Conservation (phyloP, 2,113 vertebrate genomes). For the Anguilla rostrata region DNA sequence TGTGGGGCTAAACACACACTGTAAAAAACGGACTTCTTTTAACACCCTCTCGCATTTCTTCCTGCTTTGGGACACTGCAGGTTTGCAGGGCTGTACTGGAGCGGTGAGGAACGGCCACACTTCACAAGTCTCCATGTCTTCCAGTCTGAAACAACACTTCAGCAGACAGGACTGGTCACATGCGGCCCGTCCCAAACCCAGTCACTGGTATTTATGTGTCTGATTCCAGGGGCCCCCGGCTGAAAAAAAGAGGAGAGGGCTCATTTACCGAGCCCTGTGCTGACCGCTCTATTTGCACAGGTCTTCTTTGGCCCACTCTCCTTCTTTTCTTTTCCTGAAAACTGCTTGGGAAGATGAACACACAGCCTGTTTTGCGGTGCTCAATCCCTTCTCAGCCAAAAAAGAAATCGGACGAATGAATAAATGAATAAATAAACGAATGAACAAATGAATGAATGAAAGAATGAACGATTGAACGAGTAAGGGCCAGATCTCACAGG, state of each 20-base stretch:
- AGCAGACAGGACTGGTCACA: too few species aligned
- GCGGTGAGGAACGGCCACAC: too few species aligned
- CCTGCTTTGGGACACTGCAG: not conserved
- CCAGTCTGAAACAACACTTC: too few species aligned
- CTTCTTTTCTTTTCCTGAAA: constrained; percentile 34
- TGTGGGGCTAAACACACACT: not conserved
- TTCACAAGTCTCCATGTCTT: too few species aligned
- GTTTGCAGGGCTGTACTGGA: not conserved
- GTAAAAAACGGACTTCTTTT: not conserved
- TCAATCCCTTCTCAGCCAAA: constrained; percentile 53
- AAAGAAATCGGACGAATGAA: too few species aligned
- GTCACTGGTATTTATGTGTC: not conserved
- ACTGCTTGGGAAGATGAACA: constrained; percentile 53
- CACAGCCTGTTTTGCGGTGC: constrained; percentile 33
- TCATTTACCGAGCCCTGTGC: not conserved
- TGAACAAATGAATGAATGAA: too few species aligned
- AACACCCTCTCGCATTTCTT: not conserved
- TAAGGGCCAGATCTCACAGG: constrained; percentile 48
- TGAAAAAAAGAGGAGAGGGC: not conserved
- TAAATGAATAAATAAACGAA: too few species aligned
- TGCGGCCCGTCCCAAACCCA: too few species aligned
- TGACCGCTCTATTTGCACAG: not conserved
- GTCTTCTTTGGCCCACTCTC: constrained; percentile 38
- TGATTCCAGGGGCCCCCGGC: not conserved
- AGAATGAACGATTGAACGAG: constrained; percentile 22